phyloP scores from a whole-genome alignment of 1,140 invertebrate genomes.

The Zaprionus lachaisei region DNA sequence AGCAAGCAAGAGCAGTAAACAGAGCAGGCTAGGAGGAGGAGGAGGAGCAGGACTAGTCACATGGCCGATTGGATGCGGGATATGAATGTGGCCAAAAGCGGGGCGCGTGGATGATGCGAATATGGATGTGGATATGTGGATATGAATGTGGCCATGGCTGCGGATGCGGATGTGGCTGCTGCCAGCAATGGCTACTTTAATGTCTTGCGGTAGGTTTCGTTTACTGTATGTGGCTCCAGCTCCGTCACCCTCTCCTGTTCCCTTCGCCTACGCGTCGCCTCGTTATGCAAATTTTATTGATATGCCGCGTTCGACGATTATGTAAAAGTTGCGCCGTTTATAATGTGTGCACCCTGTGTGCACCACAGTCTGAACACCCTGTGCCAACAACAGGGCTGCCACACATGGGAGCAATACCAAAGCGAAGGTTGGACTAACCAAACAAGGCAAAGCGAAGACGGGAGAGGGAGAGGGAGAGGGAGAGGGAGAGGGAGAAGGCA shows the following conservation, averaged over 20 bases:
- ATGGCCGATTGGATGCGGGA: constrained; percentile 9
- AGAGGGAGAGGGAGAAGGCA: neutral
- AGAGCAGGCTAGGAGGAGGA: neutral
- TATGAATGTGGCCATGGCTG: neutral
- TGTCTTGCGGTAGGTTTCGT: constrained; percentile 28
- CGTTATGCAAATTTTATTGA: constrained; percentile 78
- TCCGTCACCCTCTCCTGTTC: neutral
- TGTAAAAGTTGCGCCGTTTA: constrained; percentile 62
- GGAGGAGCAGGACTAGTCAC: neutral
- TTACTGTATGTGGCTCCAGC: neutral
- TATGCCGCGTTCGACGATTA: constrained; percentile 71
- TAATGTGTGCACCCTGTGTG: constrained; percentile 7
- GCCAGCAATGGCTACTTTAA: constrained; percentile 30
- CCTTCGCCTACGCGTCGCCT: neutral
- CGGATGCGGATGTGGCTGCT: neutral
- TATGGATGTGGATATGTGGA: constrained; percentile 6
- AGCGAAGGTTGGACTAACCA: neutral
- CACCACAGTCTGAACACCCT: neutral
- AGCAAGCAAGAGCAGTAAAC: neutral
- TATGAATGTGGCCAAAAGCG: neutral
- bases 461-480: neutral
- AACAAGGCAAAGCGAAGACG: too few species aligned
- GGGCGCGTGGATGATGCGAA: constrained; percentile 2
- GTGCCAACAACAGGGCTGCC: neutral
- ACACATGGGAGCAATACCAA: constrained; percentile 54